These are phyloP conservation scores for Drosophila affinis DNA, from an alignment of 2,888 invertebrate species.

Conservation along the genomic window DNA sequence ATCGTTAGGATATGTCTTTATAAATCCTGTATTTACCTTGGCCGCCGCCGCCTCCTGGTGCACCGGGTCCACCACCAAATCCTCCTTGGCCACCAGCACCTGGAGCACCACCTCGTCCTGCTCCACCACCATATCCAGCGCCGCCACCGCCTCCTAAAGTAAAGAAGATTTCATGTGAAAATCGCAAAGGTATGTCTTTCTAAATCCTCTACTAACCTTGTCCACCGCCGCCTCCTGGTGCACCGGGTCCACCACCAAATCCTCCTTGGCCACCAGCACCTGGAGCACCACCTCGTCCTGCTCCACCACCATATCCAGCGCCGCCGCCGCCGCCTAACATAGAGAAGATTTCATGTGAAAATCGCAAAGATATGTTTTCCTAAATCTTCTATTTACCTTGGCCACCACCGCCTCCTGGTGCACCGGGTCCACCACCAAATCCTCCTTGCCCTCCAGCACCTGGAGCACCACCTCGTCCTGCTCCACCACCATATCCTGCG, in stretches of 20 bases:
- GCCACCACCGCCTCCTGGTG: conserved; percentile 55
- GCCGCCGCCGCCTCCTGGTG: conserved; percentile 55
- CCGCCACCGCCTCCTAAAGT: conserved; percentile 43
- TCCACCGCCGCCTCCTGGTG: conserved; percentile 54
- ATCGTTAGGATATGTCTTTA: too few relatives aligned
- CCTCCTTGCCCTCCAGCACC: conserved; percentile 38
- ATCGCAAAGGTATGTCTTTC: too few relatives aligned
- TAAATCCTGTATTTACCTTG: conserved; percentile 18
- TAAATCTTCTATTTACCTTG: conserved; percentile 31
- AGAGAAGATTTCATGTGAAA: too few relatives aligned
- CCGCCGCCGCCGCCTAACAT: conserved; percentile 48
- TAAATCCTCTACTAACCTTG: conserved; percentile 17
- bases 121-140: conserved; percentile 25
- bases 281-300: conserved; percentile 74
- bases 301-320: conserved; percentile 68
- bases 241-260: conserved; percentile 44
- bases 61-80: conserved; percentile 19
- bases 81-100: conserved; percentile 39
- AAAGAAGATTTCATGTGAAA: too few relatives aligned
- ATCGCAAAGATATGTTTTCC: not conserved
- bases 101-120: conserved; percentile 34
- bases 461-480: conserved; percentile 73
- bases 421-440: conserved; percentile 44
- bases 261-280: conserved; percentile 38
- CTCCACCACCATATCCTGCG: conserved; percentile 68